These are phyloP conservation scores for Semotilus atromaculatus DNA, from an alignment of 2,797 vertebrate genomes.

Conservation along the genomic window DNA sequence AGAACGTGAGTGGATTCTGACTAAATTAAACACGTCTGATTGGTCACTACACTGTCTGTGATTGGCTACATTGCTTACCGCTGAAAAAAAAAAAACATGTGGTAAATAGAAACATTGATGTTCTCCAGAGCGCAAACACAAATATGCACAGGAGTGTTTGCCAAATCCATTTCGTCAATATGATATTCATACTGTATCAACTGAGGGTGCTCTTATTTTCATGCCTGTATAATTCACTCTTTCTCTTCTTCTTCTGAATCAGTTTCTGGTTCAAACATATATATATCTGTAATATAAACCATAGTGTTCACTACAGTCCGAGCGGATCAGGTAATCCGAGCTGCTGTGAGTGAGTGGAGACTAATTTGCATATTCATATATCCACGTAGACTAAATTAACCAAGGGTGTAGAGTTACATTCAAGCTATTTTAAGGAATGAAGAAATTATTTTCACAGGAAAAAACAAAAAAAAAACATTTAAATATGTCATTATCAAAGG, in stretches of 20 bases:
- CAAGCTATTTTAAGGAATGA: background rate
- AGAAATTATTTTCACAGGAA: background rate
- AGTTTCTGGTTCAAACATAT: background rate
- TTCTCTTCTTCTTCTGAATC: background rate
- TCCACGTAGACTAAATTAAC: background rate
- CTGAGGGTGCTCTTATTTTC: too few relatives aligned
- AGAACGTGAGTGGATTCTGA: too few relatives aligned
- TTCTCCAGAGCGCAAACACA: background rate
- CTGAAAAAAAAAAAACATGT: background rate
- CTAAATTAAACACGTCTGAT: background rate
- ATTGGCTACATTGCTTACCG: background rate
- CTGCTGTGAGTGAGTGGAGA: background rate
- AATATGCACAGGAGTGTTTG: too few relatives aligned
- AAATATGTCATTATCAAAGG: background rate
- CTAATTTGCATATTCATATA: background rate
- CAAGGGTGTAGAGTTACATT: background rate
- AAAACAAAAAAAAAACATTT: background rate
- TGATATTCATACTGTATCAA: background rate
- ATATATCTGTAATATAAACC: background rate
- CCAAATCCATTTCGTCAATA: too few relatives aligned
- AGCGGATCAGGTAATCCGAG: background rate
- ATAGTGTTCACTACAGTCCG: background rate
- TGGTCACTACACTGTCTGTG: background rate
- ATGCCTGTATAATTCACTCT: background rate
- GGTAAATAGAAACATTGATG: background rate